phyloP scores from a whole-genome alignment of 1,140 invertebrate genomes.

The Myzus persicae region DNA sequence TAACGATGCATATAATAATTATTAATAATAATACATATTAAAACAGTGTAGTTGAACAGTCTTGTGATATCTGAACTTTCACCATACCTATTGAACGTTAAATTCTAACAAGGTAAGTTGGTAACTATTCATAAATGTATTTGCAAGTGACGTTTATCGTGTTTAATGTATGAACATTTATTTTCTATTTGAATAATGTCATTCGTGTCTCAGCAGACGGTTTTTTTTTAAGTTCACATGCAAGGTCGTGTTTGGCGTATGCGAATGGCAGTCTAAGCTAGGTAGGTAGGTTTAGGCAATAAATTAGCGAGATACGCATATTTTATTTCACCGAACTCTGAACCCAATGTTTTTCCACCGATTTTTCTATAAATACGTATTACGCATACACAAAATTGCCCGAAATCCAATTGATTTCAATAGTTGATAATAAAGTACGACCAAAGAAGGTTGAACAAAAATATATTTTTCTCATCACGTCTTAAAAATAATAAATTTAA shows the following conservation, averaged over 20 bases:
- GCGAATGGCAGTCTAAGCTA: not conserved
- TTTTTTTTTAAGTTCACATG: not conserved
- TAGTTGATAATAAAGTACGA: not conserved
- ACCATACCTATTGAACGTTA: not conserved
- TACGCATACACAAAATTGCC: not conserved
- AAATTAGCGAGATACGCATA: slow-evolving; percentile 5
- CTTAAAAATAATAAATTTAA: no score
- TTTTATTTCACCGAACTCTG: not conserved
- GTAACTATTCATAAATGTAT: not conserved
- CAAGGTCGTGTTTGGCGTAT: not conserved
- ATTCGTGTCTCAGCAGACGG: not conserved
- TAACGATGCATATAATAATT: not conserved
- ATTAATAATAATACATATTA: not conserved
- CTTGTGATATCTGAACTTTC: not conserved
- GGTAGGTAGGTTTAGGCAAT: not conserved
- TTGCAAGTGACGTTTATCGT: not conserved
- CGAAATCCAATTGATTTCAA: not conserved
- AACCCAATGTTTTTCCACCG: not conserved
- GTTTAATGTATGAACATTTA: slow-evolving; percentile 1
- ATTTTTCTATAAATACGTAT: not conserved
- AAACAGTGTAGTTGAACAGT: not conserved
- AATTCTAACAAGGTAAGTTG: not conserved
- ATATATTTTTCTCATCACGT: not conserved
- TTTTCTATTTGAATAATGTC: not conserved
- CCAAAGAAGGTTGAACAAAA: not conserved